These are phyloP conservation scores for Doris montereyensis DNA, from an alignment of 2,888 invertebrate species.

Conservation along the genomic window DNA sequence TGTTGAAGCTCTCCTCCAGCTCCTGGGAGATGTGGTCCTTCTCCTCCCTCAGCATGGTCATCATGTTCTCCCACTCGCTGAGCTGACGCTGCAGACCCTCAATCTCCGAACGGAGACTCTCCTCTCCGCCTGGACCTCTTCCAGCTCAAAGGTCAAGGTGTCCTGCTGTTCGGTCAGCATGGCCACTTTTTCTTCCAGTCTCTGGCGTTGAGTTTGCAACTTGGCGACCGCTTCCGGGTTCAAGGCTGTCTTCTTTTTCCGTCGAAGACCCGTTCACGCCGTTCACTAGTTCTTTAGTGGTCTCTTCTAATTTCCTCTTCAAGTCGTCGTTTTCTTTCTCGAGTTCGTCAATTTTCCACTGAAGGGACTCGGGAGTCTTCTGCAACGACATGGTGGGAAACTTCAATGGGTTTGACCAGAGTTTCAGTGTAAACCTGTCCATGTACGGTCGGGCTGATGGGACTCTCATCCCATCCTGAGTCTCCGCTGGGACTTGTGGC, in stretches of 20 bases:
- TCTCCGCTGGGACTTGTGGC: background rate
- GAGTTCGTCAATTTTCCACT: slow-evolving; percentile 10
- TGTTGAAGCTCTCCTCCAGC: slow-evolving; percentile 58
- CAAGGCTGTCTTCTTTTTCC: background rate
- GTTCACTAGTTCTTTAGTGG: no score
- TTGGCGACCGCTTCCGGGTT: slow-evolving; percentile 24
- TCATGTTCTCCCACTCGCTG: slow-evolving; percentile 58
- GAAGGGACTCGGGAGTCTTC: slow-evolving; percentile 10
- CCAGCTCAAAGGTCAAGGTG: slow-evolving; percentile 51
- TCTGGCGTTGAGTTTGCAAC: slow-evolving; percentile 41
- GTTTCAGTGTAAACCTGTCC: slow-evolving; percentile 24
- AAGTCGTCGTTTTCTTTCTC: slow-evolving; percentile 36
- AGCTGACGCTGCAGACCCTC: slow-evolving; percentile 45
- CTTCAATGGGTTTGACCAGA: slow-evolving; percentile 18
- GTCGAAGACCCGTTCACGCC: background rate
- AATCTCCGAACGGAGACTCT: slow-evolving; percentile 44
- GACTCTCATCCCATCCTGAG: background rate
- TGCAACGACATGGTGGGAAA: slow-evolving; percentile 3
- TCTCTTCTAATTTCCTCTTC: slow-evolving; percentile 32
- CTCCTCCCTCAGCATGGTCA: slow-evolving; percentile 54
- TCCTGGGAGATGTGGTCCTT: slow-evolving; percentile 58
- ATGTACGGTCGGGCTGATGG: background rate
- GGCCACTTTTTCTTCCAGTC: slow-evolving; percentile 43
- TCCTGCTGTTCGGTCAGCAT: slow-evolving; percentile 48
- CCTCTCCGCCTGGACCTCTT: slow-evolving; percentile 51